These are phyloP conservation scores for Chesias legatella DNA, from an alignment of 2,888 invertebrate genomes.

Conservation along the genomic window DNA sequence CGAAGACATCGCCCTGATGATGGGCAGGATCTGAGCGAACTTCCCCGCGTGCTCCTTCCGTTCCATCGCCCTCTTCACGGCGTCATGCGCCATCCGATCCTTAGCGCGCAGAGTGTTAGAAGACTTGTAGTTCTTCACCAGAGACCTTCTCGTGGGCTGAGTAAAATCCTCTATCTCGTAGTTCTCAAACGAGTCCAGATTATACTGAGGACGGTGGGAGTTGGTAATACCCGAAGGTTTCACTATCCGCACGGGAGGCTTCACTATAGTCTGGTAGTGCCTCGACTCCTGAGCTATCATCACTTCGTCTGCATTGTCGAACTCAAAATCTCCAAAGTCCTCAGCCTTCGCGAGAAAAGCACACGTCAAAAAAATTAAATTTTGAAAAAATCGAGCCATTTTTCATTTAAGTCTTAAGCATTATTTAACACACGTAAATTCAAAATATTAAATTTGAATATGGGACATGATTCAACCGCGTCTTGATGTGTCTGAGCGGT, in stretches of 20 bases:
- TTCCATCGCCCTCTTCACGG: conserved; percentile 79
- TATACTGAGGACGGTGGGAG: conserved; percentile 71
- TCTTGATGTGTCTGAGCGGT: conserved; percentile 40
- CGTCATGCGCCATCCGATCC: conserved; percentile 73
- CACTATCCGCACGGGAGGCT: conserved; percentile 56
- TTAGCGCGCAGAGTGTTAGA: conserved; percentile 53
- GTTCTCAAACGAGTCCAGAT: conserved; percentile 63
- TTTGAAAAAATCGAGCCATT: conserved; percentile 46
- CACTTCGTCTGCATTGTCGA: conserved; percentile 55
- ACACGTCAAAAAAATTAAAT: conserved; percentile 40
- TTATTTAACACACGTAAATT: conserved; percentile 17
- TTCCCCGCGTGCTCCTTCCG: conserved; percentile 80
- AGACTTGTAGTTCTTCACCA: conserved; percentile 54
- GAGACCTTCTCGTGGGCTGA: conserved; percentile 41
- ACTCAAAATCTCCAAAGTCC: conserved; percentile 58
- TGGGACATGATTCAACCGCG: conserved; percentile 30
- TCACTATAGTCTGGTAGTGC: conserved; percentile 59
- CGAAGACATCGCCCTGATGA: conserved; percentile 82
- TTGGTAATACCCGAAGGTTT: conserved; percentile 65
- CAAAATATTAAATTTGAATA: conserved; percentile 17
- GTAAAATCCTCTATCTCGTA: conserved; percentile 54
- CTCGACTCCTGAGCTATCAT: conserved; percentile 73
- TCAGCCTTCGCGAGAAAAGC: conserved; percentile 42
- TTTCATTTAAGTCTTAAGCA: conserved; percentile 24
- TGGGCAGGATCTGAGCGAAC: conserved; percentile 83